Base-by-base conservation (phyloP, 35 echinoderm and acorn worm species). In the Nesometra sesokonis region DNA sequence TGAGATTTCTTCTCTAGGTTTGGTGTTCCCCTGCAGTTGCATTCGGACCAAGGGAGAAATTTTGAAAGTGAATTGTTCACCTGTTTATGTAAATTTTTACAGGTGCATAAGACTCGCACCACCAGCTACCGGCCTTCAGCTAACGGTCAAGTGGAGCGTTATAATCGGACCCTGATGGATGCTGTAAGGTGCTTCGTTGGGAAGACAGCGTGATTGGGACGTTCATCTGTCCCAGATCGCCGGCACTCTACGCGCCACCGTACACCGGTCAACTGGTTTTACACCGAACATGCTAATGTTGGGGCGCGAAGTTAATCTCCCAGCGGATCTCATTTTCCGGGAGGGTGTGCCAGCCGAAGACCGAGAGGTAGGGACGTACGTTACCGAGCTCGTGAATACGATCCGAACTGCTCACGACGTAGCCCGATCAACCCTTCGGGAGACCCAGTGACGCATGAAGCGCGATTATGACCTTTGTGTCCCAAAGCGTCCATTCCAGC, bases 1-100 rank as follows among this genome's bases (percentile, higher is more conserved):
- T 46, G 80, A 29, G n/a, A 46, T 47, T 91, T 91, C 47, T 88
- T 91, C 43, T 87, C 78, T 19, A 13, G 89, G 3, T 91, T 91
- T 91, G 89, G 89, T 19, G 40, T 37, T 13, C 89, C 89, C 17
- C 32, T 31, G 11, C 86, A 93, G 30, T 39, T 89, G 17, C 76
- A 83, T 31, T 77, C 91, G 15, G 86, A 93, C 77, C 86, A 93
- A 32, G 91, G 91, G 23, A 80, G 91, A 40, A 88, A 93, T 67
- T 93, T 89, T 82, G 91, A 93, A 34, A 89, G 91, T 37, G 37
- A 89, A 35, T 81, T 93, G 11, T 93, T 93, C 43, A 30, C 47
- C 0, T 36, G 0, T 27, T 31, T 93, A 1, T 85, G 87, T 31
- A 3, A 47, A 31, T 36, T 85, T 27, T 32, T 89, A 34, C 86